These are phyloP conservation scores for Caretta caretta DNA, from an alignment of 2,113 vertebrate genomes.

Conservation along the genomic window DNA sequence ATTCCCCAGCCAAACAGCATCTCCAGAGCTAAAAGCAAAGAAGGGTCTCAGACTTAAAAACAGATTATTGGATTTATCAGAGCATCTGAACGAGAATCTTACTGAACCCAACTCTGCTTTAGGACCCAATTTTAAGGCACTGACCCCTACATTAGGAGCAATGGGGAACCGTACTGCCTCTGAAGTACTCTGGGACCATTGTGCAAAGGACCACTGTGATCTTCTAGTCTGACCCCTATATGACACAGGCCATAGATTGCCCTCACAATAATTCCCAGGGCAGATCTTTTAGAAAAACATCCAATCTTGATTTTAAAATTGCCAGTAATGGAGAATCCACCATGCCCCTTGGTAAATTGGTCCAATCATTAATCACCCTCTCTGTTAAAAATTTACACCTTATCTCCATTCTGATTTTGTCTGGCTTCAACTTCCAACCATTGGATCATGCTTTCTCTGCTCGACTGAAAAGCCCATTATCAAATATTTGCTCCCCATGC, in stretches of 20 bases:
- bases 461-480: background rate
- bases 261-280: background rate
- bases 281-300: background rate
- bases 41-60: background rate
- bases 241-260: background rate
- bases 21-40: background rate
- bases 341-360: background rate
- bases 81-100: background rate
- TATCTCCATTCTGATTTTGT: background rate
- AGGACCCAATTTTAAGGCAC: background rate
- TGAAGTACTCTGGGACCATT: background rate
- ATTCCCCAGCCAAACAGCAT: background rate
- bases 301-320: background rate
- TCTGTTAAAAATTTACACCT: background rate
- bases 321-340: background rate
- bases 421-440: background rate
- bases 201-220: background rate
- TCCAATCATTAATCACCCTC: background rate
- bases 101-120: background rate
- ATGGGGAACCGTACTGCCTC: background rate
- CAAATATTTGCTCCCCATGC: background rate
- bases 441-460: background rate
- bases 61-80: fast-evolving
- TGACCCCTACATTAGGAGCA: background rate
- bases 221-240: background rate